A percentile compares a stretch with the other conserved stretches of the same genome.
These are phyloP conservation scores for Tenthredo scrophulariae DNA, from an alignment of 2,888 invertebrate genomes.

Conservation along the genomic window DNA sequence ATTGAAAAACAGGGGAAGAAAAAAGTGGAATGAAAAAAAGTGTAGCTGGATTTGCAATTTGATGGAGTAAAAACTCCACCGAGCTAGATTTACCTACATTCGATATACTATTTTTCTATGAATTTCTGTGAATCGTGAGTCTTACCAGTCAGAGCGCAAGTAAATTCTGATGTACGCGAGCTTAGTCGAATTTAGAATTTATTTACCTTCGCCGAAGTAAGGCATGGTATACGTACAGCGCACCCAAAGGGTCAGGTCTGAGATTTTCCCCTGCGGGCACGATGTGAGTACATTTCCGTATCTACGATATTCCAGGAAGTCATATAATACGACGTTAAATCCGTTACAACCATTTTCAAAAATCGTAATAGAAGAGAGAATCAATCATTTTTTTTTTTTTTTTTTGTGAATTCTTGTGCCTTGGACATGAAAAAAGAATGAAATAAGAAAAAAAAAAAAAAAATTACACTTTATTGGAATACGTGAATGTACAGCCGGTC, in stretches of 20 bases:
- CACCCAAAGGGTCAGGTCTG: slow-evolving; percentile 38
- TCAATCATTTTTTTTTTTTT: background rate
- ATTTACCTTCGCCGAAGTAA: slow-evolving; percentile 39
- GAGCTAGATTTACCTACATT: background rate
- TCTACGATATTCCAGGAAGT: slow-evolving; percentile 33
- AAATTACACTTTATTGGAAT: background rate
- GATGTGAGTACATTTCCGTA: background rate
- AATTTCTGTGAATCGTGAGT: slow-evolving; percentile 38
- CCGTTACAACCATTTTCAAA: slow-evolving; percentile 24
- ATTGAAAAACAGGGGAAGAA: background rate
- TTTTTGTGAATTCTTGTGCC: background rate
- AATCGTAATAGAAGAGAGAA: background rate
- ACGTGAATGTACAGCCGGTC: background rate
- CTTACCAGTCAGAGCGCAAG: background rate
- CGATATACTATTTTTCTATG: slow-evolving; percentile 22
- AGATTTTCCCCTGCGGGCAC: background rate
- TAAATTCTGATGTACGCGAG: background rate
- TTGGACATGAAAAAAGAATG: background rate
- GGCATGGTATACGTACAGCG: background rate
- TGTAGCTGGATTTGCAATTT: background rate
- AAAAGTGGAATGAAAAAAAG: background rate
- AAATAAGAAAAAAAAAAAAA: too few relatives aligned
- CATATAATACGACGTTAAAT: slow-evolving; percentile 35
- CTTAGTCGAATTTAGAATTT: slow-evolving; percentile 44
- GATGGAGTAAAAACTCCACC: background rate